A percentile compares a stretch with the other conserved stretches of the same genome.
Conservation (phyloP, 2,888 invertebrate genomes). For the Vanessa cardui region DNA sequence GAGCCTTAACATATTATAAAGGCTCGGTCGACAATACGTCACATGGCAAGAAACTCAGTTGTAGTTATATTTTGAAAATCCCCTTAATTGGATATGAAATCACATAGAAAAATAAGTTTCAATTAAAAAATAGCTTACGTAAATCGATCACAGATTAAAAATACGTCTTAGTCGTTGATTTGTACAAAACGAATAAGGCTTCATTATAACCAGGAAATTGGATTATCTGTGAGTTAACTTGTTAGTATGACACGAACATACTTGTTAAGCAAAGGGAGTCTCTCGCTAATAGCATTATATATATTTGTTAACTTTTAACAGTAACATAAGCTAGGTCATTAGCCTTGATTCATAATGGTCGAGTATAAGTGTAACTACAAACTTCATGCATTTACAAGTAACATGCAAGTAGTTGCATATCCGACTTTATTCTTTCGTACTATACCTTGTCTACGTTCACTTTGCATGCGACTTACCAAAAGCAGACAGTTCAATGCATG, state of each 20-base stretch:
- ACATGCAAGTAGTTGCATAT: not conserved
- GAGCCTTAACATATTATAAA: too few species aligned
- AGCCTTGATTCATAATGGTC: not conserved
- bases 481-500: constrained; percentile 60
- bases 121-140: too few species aligned
- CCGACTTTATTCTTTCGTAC: not conserved
- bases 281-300: constrained; percentile 26
- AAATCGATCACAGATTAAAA: too few species aligned
- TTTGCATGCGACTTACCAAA: constrained; percentile 47
- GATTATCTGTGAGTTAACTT: constrained; percentile 21
- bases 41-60: too few species aligned
- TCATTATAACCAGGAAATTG: constrained; percentile 14
- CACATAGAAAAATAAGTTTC: too few species aligned
- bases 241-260: constrained; percentile 9
- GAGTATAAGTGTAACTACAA: not conserved
- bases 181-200: constrained; percentile 1
- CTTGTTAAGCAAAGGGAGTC: constrained; percentile 9
- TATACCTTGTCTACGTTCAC: constrained; percentile 7
- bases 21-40: too few species aligned
- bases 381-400: not conserved
- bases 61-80: too few species aligned
- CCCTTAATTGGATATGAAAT: too few species aligned
- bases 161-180: not conserved
- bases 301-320: constrained; percentile 18
- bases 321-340: constrained; percentile 8